phyloP scores from a whole-genome alignment of 2,113 vertebrate genomes.

The Charadrius vociferus region DNA sequence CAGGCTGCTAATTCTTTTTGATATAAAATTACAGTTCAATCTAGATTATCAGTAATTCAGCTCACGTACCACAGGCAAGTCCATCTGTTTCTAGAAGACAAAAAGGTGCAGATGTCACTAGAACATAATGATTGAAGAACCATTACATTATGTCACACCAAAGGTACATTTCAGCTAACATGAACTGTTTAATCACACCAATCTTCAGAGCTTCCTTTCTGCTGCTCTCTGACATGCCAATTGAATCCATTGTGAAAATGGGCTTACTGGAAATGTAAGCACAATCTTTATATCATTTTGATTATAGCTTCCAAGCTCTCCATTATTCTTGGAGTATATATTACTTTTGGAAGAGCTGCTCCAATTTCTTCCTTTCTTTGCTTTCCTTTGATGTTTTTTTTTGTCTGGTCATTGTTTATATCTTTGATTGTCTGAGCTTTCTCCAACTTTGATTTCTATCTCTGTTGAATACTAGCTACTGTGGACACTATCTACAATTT shows the following conservation, averaged over 20 bases:
- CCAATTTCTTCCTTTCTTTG: background rate
- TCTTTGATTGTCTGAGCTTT: background rate
- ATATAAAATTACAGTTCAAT: background rate
- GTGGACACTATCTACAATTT: background rate
- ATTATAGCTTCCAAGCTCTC: background rate
- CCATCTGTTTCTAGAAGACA: background rate
- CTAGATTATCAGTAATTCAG: background rate
- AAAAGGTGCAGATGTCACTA: background rate
- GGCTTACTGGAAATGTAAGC: background rate
- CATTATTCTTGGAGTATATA: background rate
- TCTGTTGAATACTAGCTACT: background rate
- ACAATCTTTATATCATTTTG: background rate
- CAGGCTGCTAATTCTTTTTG: background rate
- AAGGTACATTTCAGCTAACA: background rate
- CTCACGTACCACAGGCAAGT: fast-evolving
- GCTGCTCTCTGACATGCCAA: background rate
- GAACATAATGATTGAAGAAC: background rate
- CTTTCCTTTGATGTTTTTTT: background rate
- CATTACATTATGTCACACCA: background rate
- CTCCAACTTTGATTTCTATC: background rate
- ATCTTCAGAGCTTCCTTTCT: background rate
- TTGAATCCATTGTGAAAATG: background rate
- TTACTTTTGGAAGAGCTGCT: background rate
- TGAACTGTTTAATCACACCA: background rate
- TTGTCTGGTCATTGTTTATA: background rate